Conservation (phyloP, 2,888 invertebrate species). For the Tinea trinotella region DNA sequence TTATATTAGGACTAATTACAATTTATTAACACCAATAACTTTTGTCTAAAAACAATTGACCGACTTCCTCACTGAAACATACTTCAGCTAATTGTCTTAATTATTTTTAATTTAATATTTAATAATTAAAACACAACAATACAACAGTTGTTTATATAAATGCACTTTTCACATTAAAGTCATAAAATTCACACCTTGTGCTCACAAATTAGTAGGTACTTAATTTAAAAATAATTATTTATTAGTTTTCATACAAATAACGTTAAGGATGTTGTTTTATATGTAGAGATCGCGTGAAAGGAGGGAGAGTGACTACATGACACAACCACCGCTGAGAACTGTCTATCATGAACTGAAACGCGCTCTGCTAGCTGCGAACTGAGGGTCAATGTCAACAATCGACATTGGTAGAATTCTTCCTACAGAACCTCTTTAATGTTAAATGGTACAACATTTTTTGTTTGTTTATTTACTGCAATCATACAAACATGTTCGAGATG, state of each 20-base stretch:
- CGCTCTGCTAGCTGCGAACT: not conserved
- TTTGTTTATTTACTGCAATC: too few relatives aligned
- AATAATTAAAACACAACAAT: not conserved
- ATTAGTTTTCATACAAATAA: not conserved
- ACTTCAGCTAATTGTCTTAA: not conserved
- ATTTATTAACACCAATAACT: slow-evolving; percentile 8
- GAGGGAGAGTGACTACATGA: not conserved
- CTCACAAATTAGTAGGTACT: not conserved
- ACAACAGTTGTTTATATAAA: not conserved
- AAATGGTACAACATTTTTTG: too few relatives aligned
- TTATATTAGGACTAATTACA: not conserved
- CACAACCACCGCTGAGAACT: not conserved
- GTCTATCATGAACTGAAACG: slow-evolving; percentile 4
- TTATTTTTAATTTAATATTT: not conserved
- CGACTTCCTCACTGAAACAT: not conserved
- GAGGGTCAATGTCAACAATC: slow-evolving; percentile 11
- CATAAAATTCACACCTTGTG: not conserved
- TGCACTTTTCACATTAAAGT: not conserved
- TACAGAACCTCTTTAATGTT: not conserved
- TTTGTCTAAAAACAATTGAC: slow-evolving; percentile 1
- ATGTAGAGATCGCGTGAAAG: not conserved
- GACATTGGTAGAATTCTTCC: slow-evolving; percentile 1
- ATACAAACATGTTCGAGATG: too few relatives aligned
- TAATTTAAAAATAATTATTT: not conserved
- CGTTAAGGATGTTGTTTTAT: not conserved